Conservation (phyloP, 2,797 vertebrate species). For the Oreonectes daqikongensis region DNA sequence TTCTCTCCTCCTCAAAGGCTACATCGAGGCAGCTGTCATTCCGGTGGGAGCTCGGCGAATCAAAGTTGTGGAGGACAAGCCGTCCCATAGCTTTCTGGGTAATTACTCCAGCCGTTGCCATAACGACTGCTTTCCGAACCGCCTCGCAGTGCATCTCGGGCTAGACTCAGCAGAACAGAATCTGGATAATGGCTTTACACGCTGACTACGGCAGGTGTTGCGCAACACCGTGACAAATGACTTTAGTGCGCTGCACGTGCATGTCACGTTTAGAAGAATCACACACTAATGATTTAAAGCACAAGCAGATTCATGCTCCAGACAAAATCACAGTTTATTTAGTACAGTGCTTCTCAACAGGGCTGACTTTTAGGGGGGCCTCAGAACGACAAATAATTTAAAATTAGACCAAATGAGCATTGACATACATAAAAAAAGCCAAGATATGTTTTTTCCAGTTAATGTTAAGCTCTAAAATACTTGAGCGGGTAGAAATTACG, state of each 20-base stretch:
- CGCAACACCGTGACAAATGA: constrained; percentile 9
- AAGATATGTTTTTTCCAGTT: too few relatives aligned
- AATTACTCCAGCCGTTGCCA: constrained; percentile 61
- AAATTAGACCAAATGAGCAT: too few relatives aligned
- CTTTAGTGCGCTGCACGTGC: neutral
- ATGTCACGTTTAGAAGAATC: constrained; percentile 1
- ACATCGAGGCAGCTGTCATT: constrained; percentile 93
- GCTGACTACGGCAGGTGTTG: neutral
- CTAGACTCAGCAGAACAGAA: neutral
- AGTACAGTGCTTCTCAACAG: too few relatives aligned
- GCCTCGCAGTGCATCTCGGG: constrained; percentile 4
- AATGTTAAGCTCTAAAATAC: too few relatives aligned
- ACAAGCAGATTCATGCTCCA: neutral
- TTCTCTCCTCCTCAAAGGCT: constrained; percentile 77
- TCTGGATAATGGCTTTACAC: constrained; percentile 12
- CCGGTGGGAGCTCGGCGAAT: constrained; percentile 92
- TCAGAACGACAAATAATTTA: too few relatives aligned
- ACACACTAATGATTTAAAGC: neutral
- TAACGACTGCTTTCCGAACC: constrained; percentile 23
- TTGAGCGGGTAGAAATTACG: too few relatives aligned
- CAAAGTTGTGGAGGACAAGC: constrained; percentile 93
- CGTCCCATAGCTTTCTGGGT: constrained; percentile 97
- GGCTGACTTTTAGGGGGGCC: too few relatives aligned
- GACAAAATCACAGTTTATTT: neutral
- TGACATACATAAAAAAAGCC: too few relatives aligned